Evolutionary conservation across 2,888 invertebrate species (phyloP).

Genomic region (Macrosiphum euphorbiae): DNA sequence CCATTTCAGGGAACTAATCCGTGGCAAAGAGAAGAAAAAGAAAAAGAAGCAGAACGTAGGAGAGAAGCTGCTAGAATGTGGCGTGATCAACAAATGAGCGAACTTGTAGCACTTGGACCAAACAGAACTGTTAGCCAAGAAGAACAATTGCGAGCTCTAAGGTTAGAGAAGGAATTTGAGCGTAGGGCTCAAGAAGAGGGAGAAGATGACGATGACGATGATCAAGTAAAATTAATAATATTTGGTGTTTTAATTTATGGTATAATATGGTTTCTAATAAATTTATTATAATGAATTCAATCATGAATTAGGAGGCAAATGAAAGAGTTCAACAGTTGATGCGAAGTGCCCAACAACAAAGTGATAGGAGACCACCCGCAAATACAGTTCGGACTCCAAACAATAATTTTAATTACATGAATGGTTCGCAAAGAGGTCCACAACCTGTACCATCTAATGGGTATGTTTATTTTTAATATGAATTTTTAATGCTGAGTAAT

Average conservation of each 20-base stretch:
- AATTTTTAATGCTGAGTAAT: not conserved
- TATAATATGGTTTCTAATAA: not conserved
- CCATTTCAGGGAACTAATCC: slow-evolving; percentile 78
- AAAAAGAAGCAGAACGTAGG: slow-evolving; percentile 82
- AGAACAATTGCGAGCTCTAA: slow-evolving; percentile 88
- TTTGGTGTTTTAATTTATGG: not conserved
- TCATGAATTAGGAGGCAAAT: slow-evolving; percentile 68
- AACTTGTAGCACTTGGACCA: slow-evolving; percentile 78
- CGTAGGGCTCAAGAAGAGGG: slow-evolving; percentile 87
- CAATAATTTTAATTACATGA: slow-evolving; percentile 67
- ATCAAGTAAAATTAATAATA: slow-evolving; percentile 67
- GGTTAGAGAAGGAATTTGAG: slow-evolving; percentile 95
- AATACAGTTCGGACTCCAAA: slow-evolving; percentile 67
- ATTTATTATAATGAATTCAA: not conserved
- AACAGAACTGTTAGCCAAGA: slow-evolving; percentile 84
- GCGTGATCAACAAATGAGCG: slow-evolving; percentile 90
- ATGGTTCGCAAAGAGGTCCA: slow-evolving; percentile 66
- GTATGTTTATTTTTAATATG: slow-evolving; percentile 28
- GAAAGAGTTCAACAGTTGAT: slow-evolving; percentile 73
- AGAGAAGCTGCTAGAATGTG: slow-evolving; percentile 82
- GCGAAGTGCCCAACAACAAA: slow-evolving; percentile 70
- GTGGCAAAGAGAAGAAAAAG: slow-evolving; percentile 94
- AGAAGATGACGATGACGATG: slow-evolving; percentile 79
- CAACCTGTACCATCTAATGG: slow-evolving; percentile 60
- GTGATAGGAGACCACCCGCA: slow-evolving; percentile 68